Conservation (phyloP, 2,113 vertebrate species). For the Ornithorhynchus anatinus region DNA sequence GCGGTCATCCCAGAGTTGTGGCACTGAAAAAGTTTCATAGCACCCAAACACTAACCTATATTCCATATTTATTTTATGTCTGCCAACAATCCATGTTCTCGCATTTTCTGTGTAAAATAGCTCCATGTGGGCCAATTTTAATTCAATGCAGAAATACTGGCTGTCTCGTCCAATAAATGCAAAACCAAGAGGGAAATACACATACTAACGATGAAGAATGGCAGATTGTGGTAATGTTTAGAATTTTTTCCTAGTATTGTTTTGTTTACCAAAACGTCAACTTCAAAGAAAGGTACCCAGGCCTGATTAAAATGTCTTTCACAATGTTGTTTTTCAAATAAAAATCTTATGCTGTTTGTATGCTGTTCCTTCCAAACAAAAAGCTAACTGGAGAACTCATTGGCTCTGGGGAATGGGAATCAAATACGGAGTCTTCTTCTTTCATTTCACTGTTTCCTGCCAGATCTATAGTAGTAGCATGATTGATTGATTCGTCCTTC, state of each 20-base stretch:
- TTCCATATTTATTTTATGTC: constrained; percentile 54
- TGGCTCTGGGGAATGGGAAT: neutral
- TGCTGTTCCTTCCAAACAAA: neutral
- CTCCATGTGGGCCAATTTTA: constrained; percentile 45
- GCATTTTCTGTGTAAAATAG: constrained; percentile 40
- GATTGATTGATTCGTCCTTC: too few species aligned
- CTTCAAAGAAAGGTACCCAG: constrained; percentile 52
- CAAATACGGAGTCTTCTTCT: neutral
- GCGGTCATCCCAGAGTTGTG: constrained; percentile 16
- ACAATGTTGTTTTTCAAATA: constrained; percentile 34
- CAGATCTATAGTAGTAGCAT: neutral
- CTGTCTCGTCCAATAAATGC: constrained; percentile 53
- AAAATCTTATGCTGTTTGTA: constrained; percentile 28
- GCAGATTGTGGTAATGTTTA: constrained; percentile 43
- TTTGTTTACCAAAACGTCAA: constrained; percentile 40
- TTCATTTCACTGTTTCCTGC: neutral
- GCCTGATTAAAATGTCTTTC: constrained; percentile 21
- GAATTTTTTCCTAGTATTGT: constrained; percentile 30
- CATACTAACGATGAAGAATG: constrained; percentile 30
- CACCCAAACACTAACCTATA: constrained; percentile 43
- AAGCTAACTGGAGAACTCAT: constrained; percentile 23
- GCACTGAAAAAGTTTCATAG: constrained; percentile 34
- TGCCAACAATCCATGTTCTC: constrained; percentile 51
- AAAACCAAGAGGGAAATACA: constrained; percentile 29
- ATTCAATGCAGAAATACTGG: constrained; percentile 52